Base-by-base conservation (phyloP, 1,140 invertebrate species). In the Pseudomyrmex pallidus region DNA sequence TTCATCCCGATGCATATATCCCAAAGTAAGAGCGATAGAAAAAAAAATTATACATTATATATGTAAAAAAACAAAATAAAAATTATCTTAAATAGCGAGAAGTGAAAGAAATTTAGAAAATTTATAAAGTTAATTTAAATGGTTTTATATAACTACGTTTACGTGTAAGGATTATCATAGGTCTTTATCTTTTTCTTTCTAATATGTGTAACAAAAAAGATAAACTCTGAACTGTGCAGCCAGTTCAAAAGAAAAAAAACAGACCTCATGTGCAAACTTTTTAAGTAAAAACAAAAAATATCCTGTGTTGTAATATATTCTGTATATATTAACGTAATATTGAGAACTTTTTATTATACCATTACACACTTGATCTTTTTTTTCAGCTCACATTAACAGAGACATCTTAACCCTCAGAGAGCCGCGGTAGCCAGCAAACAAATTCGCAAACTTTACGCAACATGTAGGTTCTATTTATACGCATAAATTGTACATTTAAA, bases 311-410 rank as follows among this genome's bases (percentile, higher is more conserved):
- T 48, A 46, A 63, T 74, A 74, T 48, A 82, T 82, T 63, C 17
- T 74, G 57, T 82, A 74, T 12, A 63, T 73, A 82, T 10, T 56
- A 20, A 17, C 17, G 66, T 7, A 5, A 72, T 5, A 35, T 35
- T 35, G 35, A 35, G 35, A 72, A 54, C 2, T 35, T 82, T 74
- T 48, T 82, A 73, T 82, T 74, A 63, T 74, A 82, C 12, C 5
- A 46, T 63, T 35, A 35, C 35, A 35, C 15, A 54, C 44, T 82
- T 74, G 20, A 74, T 63, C 20, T 63, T 61, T 35, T 7, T 35
- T 35, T 35, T 35, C 5, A 35, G 35, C 35, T 35, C 5, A 1
- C 35, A 7, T 35, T 35, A 35, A 35, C 5, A 35, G 35, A 35
- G 5, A 3, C 35, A 35, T 35, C 35, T 35, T 35, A 25, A 25